phyloP scores from a whole-genome alignment of 2,888 invertebrate species.

The Oxyteleia sp. region DNA sequence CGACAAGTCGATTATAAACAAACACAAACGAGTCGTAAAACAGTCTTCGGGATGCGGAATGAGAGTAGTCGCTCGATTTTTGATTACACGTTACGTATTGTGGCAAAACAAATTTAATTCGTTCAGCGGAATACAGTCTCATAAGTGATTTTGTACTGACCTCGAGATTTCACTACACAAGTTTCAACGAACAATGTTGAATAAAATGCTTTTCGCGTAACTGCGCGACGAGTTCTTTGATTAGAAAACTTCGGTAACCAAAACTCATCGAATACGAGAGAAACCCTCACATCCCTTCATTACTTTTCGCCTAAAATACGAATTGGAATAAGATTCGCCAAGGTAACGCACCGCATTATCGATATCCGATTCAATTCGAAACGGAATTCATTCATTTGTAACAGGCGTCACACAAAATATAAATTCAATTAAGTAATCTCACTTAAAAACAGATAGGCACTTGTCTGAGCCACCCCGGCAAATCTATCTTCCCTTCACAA shows the following conservation, averaged over 20 bases:
- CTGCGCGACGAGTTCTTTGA: not conserved
- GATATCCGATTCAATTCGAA: not conserved
- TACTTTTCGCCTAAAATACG: slow-evolving; percentile 36
- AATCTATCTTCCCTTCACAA: slow-evolving; percentile 14
- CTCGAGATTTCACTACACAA: slow-evolving; percentile 21
- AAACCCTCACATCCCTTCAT: slow-evolving; percentile 53
- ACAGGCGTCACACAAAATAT: slow-evolving; percentile 41
- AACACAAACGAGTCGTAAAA: slow-evolving; percentile 68
- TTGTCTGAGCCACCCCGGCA: slow-evolving; percentile 13
- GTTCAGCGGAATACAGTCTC: slow-evolving; percentile 46
- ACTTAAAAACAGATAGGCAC: slow-evolving; percentile 44
- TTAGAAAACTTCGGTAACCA: not conserved
- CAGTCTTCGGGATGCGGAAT: slow-evolving; percentile 72
- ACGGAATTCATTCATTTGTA: slow-evolving; percentile 14
- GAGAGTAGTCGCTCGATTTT: slow-evolving; percentile 57
- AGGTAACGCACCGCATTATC: slow-evolving; percentile 8
- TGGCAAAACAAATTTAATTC: slow-evolving; percentile 39
- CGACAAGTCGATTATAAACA: slow-evolving; percentile 65
- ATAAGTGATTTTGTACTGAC: slow-evolving; percentile 56
- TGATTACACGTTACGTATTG: slow-evolving; percentile 9
- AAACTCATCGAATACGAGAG: slow-evolving; percentile 40
- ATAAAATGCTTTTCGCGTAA: slow-evolving; percentile 30
- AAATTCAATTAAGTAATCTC: slow-evolving; percentile 21
- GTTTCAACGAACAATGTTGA: slow-evolving; percentile 27
- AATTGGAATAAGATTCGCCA: slow-evolving; percentile 22